Evolutionary conservation across 2,888 invertebrate species (phyloP), one percentile per base, ranked within the genome.

Genomic region (Drosophila bunnanda): DNA sequence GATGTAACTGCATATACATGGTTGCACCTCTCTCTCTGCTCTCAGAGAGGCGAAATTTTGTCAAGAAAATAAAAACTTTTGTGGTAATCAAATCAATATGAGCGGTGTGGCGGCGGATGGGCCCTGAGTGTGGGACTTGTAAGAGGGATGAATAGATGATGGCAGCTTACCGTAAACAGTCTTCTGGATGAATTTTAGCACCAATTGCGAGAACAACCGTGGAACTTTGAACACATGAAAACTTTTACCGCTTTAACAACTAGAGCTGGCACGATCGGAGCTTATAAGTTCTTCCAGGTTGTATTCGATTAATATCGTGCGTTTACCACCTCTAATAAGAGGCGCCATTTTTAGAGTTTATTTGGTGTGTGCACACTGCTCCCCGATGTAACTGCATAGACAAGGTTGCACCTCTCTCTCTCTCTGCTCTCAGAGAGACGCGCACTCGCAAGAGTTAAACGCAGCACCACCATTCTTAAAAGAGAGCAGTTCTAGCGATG

Each of bases 51-150:
- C 59, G 69, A 46, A 17, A 52, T 56, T 60, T 46, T 36, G 53
- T 52, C 20, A 66, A 55, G 17, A 46, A 58, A 58, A 32, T 46
- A 65, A 68, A 66, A 67, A 67, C 25, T 15, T 48, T 71, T 65
- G 53, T 75, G 73, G 56, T 62, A 67, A 77, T 58, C 57, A 38
- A 15, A 4, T 28, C 25, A 28, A 10, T 15, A 46, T 36, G 48
- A 12, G 17, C 43, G 12, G 4, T 22, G 8, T 7, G 12, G 3
- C 9, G 15, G n/a, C 30, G 13, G 7, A 5, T n/a, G 17, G 30
- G 4, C 17, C 10, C 12, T n/a, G 25, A 3, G 15, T 10, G 46
- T 44, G 17, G n/a, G n/a, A n/a, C n/a, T n/a, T n/a, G 6, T 2
- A 32, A 0, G 17, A 20, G 13, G 17, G 15, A 13, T 13, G 30